Evolutionary conservation across 1,140 invertebrate species (phyloP).

Genomic region (Cryptotermes secundus): DNA sequence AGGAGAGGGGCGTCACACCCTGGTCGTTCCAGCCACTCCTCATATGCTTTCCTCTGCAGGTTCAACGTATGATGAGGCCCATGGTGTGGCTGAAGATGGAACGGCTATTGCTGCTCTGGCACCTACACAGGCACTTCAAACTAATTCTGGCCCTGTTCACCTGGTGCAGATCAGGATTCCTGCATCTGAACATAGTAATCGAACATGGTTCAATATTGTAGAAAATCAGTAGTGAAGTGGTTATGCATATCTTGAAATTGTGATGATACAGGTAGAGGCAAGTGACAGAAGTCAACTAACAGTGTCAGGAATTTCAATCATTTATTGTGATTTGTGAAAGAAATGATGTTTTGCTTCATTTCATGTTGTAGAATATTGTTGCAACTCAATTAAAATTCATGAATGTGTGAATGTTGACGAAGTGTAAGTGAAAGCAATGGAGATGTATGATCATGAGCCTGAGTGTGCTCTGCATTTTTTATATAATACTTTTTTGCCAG

Average conservation of each 20-base stretch:
- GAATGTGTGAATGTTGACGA: neutral
- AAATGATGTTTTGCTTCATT: neutral
- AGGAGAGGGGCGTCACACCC: constrained; percentile 35
- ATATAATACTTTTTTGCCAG: neutral
- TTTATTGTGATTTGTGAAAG: neutral
- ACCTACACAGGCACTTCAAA: constrained; percentile 46
- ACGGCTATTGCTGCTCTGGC: constrained; percentile 43
- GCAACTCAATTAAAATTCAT: neutral
- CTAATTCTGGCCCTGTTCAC: constrained; percentile 49
- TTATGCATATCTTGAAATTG: neutral
- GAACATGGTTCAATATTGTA: constrained; percentile 50
- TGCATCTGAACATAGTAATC: constrained; percentile 39
- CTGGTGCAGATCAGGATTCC: constrained; percentile 54
- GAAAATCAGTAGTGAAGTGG: constrained; percentile 40
- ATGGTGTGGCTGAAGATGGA: constrained; percentile 42
- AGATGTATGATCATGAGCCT: neutral
- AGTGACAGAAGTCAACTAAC: neutral
- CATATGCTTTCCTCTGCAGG: constrained; percentile 31
- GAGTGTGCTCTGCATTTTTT: neutral
- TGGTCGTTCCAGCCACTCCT: constrained; percentile 34
- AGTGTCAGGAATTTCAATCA: neutral
- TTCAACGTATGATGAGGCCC: constrained; percentile 38
- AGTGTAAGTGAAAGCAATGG: neutral
- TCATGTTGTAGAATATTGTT: neutral
- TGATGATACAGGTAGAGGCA: neutral